Evolutionary conservation across 2,797 vertebrate species (phyloP), one percentile per base, ranked within the genome.

Genomic region (Enteromius fasciolatus): DNA sequence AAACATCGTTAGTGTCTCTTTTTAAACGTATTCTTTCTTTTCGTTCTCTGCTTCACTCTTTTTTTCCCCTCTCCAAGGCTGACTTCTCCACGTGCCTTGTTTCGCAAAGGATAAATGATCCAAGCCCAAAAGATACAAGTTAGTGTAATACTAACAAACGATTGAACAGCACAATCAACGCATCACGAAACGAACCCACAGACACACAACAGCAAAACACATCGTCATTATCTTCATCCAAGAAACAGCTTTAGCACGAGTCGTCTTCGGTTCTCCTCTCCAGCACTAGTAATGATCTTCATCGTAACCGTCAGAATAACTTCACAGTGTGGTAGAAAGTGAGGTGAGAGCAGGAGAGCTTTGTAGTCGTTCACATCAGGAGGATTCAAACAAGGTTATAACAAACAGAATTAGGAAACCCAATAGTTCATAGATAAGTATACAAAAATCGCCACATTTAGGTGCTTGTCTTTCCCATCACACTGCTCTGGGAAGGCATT

Each of bases 171-270:
- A 95, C 93, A 93, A 91, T 94, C 91, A 94, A 95, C 90, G 94
- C 86, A 92, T 93, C 94, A 95, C 95, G 86, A 92, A 95, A 94
- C 92, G 87, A 94, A 94, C 87, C 89, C 92, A 95, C 93, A 91
- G 91, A 95, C 93, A 93, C 92, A 93, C 89, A 94, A 95, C 94
- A 95, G 91, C 93, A 94, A 87, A 93, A 94, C 92, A 94, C 92
- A 86, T 86, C 74, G 72, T 88, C 48, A 66, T 83, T 80, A 85
- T 92, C 90, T 88, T 90, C 85, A 85, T 91, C 87, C 87, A 85
- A 85, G 88, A 70, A 88, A 91, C 87, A 70, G 86, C 84, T 89
- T 89, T 82, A 87, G 78, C 78, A 67, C 81, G 87, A 89, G 59
- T 82, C 68, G 76, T 82, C 66, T 66, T 78, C 46, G 44, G 69